Conservation (phyloP, 2,888 invertebrate species). For the Hypercompe scribonia region DNA sequence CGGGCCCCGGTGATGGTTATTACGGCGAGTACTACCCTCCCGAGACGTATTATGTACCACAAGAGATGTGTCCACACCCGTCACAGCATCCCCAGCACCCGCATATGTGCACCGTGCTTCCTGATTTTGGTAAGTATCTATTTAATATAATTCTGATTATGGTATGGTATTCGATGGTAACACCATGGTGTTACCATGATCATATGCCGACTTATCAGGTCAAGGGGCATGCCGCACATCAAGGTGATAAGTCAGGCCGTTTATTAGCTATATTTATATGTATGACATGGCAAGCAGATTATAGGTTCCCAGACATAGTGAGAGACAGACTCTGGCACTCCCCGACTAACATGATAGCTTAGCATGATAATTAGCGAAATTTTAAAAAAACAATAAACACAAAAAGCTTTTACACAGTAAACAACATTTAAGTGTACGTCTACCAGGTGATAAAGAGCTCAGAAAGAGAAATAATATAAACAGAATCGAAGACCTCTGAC, state of each 20-base stretch:
- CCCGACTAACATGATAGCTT: not conserved
- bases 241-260: too few relatives aligned
- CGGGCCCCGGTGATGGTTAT: constrained; percentile 75
- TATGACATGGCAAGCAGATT: not conserved
- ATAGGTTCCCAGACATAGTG: not conserved
- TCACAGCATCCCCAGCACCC: constrained; percentile 87
- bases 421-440: not conserved
- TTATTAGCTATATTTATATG: not conserved
- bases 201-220: too few relatives aligned
- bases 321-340: too few relatives aligned
- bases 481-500: not conserved
- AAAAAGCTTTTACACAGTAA: not conserved
- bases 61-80: constrained; percentile 88
- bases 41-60: constrained; percentile 86
- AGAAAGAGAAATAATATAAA: not conserved
- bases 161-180: not conserved
- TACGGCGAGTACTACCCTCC: constrained; percentile 87
- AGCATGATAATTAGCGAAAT: not conserved
- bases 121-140: constrained; percentile 89
- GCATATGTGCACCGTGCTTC: constrained; percentile 90
- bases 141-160: not conserved
- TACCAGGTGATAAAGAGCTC: not conserved
- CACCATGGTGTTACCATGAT: too few relatives aligned
- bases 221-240: too few relatives aligned
- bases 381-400: not conserved